These are phyloP conservation scores for Synanthedon formicaeformis DNA, from an alignment of 2,888 invertebrate species.

Conservation along the genomic window DNA sequence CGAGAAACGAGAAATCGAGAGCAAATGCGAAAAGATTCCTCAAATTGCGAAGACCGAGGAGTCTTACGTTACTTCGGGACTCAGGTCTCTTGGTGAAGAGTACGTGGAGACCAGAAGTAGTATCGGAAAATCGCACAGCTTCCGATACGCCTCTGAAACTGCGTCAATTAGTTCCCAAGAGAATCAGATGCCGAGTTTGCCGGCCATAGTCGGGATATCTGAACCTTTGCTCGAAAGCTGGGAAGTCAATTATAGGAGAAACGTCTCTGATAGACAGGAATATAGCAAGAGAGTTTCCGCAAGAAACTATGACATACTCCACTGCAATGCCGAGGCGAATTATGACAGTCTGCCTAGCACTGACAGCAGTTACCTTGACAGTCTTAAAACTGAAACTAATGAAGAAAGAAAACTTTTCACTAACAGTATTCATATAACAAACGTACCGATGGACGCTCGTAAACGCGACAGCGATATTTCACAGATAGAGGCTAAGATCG, in stretches of 20 bases:
- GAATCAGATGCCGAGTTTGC: constrained; percentile 63
- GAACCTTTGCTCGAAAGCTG: constrained; percentile 64
- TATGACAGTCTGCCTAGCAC: constrained; percentile 62
- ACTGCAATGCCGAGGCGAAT: constrained; percentile 41
- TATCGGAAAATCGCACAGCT: constrained; percentile 79
- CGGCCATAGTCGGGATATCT: constrained; percentile 63
- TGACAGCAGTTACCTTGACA: constrained; percentile 61
- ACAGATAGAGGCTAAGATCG: constrained; percentile 67
- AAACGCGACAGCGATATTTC: constrained; percentile 65
- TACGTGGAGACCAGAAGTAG: constrained; percentile 64
- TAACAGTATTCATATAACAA: constrained; percentile 49
- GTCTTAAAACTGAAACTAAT: constrained; percentile 50
- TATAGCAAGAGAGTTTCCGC: constrained; percentile 51
- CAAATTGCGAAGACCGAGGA: constrained; percentile 43
- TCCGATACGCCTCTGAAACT: constrained; percentile 71
- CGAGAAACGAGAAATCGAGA: constrained; percentile 34
- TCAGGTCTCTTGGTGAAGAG: constrained; percentile 57
- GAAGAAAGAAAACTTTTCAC: constrained; percentile 53
- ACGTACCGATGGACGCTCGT: constrained; percentile 27
- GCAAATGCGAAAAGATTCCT: constrained; percentile 38
- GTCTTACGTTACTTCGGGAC: constrained; percentile 40
- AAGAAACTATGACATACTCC: constrained; percentile 47
- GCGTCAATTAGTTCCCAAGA: constrained; percentile 60
- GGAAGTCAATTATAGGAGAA: constrained; percentile 64
- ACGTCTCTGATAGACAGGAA: constrained; percentile 52